Percentiles rank a stretch among this genome's conserved stretches.
Conservation (phyloP, 2,888 invertebrate species). For the Cistogaster globosa region DNA sequence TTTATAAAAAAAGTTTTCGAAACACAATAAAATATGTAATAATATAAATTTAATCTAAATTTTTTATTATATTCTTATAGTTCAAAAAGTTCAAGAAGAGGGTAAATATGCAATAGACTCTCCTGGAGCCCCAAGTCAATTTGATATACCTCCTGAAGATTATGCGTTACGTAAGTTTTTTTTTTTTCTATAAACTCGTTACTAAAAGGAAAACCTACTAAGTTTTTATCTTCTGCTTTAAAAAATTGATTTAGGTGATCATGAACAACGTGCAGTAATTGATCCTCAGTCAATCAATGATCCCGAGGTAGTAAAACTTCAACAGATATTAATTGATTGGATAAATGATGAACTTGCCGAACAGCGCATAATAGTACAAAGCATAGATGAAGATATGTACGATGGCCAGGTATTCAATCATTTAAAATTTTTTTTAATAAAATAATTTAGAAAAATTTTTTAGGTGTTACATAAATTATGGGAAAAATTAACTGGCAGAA, state of each 20-base stretch:
- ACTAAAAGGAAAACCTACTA: neutral
- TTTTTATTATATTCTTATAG: slow-evolving; percentile 78
- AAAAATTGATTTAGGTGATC: slow-evolving; percentile 88
- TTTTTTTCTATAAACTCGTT: neutral
- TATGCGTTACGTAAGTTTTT: slow-evolving; percentile 90
- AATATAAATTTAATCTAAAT: no score
- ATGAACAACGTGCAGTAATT: slow-evolving; percentile 98
- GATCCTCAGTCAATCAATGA: slow-evolving; percentile 94
- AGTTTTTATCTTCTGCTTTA: no score
- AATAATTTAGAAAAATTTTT: neutral
- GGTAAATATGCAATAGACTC: slow-evolving; percentile 98
- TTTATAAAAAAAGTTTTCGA: no score
- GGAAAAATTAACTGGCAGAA: slow-evolving; percentile 93
- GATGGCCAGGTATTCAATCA: slow-evolving; percentile 91
- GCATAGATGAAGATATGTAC: slow-evolving; percentile 97
- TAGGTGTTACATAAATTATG: slow-evolving; percentile 88
- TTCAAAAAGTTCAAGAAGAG: slow-evolving; percentile 97
- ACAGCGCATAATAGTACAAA: slow-evolving; percentile 98
- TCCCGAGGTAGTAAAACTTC: slow-evolving; percentile 92
- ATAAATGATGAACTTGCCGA: slow-evolving; percentile 98
- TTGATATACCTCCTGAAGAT: slow-evolving; percentile 96
- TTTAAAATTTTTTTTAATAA: neutral
- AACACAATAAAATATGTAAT: no score
- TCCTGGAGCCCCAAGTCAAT: slow-evolving; percentile 94
- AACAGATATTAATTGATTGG: slow-evolving; percentile 96